Evolutionary conservation across 2,113 vertebrate genomes (phyloP).

Genomic region (Alces alces): DNA sequence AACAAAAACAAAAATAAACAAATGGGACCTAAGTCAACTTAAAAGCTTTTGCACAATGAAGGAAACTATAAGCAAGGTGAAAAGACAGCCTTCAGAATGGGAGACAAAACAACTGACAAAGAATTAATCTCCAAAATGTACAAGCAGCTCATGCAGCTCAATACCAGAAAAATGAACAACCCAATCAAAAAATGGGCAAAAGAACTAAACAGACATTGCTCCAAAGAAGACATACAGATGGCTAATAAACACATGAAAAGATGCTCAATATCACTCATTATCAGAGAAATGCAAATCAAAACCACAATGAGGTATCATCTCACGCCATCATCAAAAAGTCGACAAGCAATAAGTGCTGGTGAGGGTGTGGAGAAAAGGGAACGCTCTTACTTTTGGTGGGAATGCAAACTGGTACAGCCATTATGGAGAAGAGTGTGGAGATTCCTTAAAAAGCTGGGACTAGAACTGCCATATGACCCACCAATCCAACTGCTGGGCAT

Average conservation of each 20-base stretch:
- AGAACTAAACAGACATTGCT: neutral
- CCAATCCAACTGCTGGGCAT: neutral
- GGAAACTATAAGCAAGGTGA: neutral
- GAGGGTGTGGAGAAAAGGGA: neutral
- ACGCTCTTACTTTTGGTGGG: neutral
- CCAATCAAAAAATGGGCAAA: neutral
- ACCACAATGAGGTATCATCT: neutral
- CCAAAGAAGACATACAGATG: neutral
- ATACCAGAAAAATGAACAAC: neutral
- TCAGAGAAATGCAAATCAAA: neutral
- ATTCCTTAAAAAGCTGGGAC: neutral
- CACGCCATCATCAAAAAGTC: neutral
- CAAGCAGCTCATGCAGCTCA: neutral
- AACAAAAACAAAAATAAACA: neutral
- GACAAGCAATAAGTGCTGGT: neutral
- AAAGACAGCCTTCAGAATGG: neutral
- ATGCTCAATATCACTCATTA: neutral
- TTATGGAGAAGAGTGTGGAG: neutral
- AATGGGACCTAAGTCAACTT: neutral
- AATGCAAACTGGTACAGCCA: neutral
- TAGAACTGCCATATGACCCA: neutral
- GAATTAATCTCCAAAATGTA: neutral
- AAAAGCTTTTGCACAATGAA: neutral
- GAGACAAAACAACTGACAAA: neutral
- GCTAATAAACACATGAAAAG: neutral